Evolutionary conservation across 1,140 invertebrate species (phyloP).

Genomic region (Drosophila varians): DNA sequence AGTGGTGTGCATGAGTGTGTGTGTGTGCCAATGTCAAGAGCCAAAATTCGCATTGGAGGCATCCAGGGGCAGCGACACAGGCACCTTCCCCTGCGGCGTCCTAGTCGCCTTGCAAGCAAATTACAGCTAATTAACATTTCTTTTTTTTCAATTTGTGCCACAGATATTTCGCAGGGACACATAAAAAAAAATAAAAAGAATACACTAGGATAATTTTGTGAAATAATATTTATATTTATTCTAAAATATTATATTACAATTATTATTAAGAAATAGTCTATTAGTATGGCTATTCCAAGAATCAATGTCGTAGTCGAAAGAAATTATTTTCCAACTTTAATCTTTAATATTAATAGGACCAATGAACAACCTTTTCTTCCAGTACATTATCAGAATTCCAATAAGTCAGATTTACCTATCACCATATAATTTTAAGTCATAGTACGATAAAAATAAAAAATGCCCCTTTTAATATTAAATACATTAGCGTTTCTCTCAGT

Average conservation of each 20-base stretch:
- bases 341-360: too few species aligned
- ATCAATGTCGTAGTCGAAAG: too few species aligned
- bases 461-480: too few species aligned
- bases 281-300: too few species aligned
- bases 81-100: neutral
- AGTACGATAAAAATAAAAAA: too few species aligned
- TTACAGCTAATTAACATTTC: constrained; percentile 75
- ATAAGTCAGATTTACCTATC: too few species aligned
- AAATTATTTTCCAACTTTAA: too few species aligned
- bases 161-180: constrained; percentile 42
- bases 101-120: constrained; percentile 48
- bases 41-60: constrained; percentile 22
- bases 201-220: constrained; percentile 19
- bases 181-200: neutral
- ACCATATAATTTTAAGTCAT: too few species aligned
- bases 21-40: constrained; percentile 67
- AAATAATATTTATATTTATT: neutral
- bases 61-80: constrained; percentile 9
- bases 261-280: too few species aligned
- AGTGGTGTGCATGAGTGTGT: neutral
- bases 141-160: constrained; percentile 72
- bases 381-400: too few species aligned
- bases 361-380: too few species aligned
- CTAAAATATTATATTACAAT: too few species aligned
- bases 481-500: constrained; percentile 36